A percentile compares a stretch with the other conserved stretches of the same genome.
phyloP scores from a whole-genome alignment of 2,797 vertebrate species.

The Spea hammondii region DNA sequence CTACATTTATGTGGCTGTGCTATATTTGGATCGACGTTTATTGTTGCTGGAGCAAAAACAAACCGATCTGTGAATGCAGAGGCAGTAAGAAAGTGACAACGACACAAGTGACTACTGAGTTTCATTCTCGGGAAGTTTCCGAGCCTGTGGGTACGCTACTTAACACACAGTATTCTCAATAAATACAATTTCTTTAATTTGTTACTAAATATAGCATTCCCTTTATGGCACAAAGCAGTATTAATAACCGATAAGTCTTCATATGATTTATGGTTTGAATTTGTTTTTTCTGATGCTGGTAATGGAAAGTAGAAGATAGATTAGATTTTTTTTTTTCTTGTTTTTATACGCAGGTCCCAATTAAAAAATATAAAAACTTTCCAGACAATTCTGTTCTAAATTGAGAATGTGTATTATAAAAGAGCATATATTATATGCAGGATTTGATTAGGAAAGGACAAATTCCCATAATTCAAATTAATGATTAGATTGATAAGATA shows the following conservation, averaged over 20 bases:
- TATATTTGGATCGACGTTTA: conserved; percentile 45
- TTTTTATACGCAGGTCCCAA: too few relatives aligned
- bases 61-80: conserved; percentile 19
- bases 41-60: conserved; percentile 49
- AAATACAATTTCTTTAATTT: conserved; percentile 25
- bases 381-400: too few relatives aligned
- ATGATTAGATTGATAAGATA: too few relatives aligned
- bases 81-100: conserved; percentile 28
- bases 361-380: too few relatives aligned
- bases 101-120: conserved; percentile 33
- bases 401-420: too few relatives aligned
- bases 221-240: too few relatives aligned
- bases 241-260: too few relatives aligned
- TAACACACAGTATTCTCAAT: conserved; percentile 13
- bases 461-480: too few relatives aligned
- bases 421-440: too few relatives aligned
- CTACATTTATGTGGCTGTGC: conserved; percentile 37
- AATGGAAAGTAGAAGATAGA: neutral
- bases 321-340: too few relatives aligned
- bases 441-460: too few relatives aligned
- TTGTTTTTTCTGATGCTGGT: neutral
- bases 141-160: conserved; percentile 8
- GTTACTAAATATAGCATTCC: conserved; percentile 27
- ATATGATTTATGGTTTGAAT: neutral
- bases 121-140: conserved; percentile 26